phyloP scores from a whole-genome alignment of 2,113 vertebrate species.

The Erythrocercus mccallii region DNA sequence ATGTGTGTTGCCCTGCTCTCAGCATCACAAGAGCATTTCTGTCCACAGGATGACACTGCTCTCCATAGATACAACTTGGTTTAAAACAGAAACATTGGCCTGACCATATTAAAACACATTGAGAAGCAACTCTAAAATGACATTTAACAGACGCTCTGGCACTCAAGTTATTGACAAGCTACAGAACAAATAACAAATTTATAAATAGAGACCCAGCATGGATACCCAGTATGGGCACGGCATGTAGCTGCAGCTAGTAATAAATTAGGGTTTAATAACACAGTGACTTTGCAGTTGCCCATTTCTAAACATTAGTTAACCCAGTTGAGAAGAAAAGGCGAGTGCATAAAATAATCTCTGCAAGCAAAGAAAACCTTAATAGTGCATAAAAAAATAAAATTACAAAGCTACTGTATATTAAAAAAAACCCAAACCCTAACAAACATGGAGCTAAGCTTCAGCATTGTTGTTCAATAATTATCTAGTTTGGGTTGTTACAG shows the following conservation, averaged over 20 bases:
- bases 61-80: neutral
- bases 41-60: neutral
- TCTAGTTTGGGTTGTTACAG: neutral
- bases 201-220: conserved; percentile 38
- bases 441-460: neutral
- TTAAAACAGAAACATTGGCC: neutral
- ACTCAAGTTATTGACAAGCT: conserved; percentile 37
- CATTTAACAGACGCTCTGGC: conserved; percentile 12
- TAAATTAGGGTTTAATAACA: conserved; percentile 20
- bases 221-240: neutral
- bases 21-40: neutral
- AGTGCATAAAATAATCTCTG: neutral
- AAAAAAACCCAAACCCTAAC: neutral
- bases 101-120: neutral
- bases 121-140: neutral
- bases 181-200: conserved; percentile 42
- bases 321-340: neutral
- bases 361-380: neutral
- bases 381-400: neutral
- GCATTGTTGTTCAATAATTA: neutral
- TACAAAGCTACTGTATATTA: neutral
- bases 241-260: neutral
- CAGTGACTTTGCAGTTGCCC: neutral
- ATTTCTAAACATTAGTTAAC: neutral
- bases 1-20: neutral